phyloP scores from a whole-genome alignment of 2,797 vertebrate species.

The Taenioides sp. region DNA sequence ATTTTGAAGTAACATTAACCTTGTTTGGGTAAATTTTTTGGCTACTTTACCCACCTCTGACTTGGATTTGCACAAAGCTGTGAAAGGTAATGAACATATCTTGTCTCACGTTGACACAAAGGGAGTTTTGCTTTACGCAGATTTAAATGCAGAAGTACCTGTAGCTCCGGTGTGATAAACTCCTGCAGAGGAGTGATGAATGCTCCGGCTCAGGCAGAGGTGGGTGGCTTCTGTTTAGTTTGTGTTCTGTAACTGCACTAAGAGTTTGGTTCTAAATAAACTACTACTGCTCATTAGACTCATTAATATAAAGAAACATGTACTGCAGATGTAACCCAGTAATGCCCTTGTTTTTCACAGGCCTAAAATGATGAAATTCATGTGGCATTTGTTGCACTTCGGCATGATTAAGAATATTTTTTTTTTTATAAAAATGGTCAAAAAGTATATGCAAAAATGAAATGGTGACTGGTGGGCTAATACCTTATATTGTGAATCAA shows the following conservation, averaged over 20 bases:
- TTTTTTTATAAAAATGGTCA: too few relatives aligned
- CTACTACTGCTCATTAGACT: neutral
- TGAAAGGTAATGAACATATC: neutral
- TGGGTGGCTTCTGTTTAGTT: constrained; percentile 2
- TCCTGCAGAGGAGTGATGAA: constrained; percentile 9
- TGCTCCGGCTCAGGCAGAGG: neutral
- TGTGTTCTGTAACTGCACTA: neutral
- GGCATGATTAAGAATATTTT: too few relatives aligned
- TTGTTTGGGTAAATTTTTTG: too few relatives aligned
- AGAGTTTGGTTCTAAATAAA: neutral
- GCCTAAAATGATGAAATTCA: too few relatives aligned
- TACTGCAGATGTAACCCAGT: neutral
- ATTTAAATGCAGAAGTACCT: neutral
- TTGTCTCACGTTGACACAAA: neutral
- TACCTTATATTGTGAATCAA: too few relatives aligned
- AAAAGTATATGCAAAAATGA: too few relatives aligned
- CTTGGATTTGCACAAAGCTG: neutral
- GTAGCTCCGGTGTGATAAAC: neutral
- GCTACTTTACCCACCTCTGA: neutral
- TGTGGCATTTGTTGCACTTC: too few relatives aligned
- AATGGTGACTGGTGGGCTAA: too few relatives aligned
- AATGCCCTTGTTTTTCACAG: too few relatives aligned
- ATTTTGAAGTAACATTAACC: too few relatives aligned
- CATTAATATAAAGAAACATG: neutral
- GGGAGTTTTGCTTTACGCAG: neutral